These are phyloP conservation scores for Muntiacus muntjak DNA, from an alignment of 2,113 vertebrate species.

Conservation along the genomic window DNA sequence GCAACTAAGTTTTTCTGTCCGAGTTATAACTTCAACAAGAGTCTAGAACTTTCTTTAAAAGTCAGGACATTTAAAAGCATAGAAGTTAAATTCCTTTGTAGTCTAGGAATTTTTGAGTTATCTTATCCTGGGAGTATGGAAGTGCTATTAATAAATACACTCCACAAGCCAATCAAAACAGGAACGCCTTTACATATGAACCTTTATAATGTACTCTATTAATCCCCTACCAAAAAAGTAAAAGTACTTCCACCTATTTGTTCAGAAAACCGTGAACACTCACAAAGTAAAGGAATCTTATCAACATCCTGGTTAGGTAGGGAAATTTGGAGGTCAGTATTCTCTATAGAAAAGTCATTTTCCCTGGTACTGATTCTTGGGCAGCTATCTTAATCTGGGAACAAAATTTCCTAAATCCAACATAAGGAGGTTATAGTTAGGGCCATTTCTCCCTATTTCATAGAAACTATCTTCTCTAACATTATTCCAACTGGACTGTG, in stretches of 20 bases:
- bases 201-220: neutral
- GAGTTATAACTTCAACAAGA: neutral
- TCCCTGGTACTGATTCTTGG: neutral
- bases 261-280: neutral
- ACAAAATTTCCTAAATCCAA: neutral
- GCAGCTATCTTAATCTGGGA: neutral
- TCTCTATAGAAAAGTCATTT: neutral
- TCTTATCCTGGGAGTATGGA: neutral
- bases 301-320: neutral
- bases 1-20: neutral
- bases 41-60: neutral
- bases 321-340: neutral
- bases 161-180: neutral
- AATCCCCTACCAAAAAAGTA: neutral
- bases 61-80: neutral
- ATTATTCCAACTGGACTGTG: neutral
- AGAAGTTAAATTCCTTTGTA: neutral
- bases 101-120: neutral
- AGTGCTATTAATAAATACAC: neutral
- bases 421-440: neutral
- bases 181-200: neutral
- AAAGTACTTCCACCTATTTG: neutral
- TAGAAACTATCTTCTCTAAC: neutral
- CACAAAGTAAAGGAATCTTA: neutral
- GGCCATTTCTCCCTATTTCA: neutral